Conservation (phyloP, 2,888 invertebrate species). For the Drosophila emarginata region DNA sequence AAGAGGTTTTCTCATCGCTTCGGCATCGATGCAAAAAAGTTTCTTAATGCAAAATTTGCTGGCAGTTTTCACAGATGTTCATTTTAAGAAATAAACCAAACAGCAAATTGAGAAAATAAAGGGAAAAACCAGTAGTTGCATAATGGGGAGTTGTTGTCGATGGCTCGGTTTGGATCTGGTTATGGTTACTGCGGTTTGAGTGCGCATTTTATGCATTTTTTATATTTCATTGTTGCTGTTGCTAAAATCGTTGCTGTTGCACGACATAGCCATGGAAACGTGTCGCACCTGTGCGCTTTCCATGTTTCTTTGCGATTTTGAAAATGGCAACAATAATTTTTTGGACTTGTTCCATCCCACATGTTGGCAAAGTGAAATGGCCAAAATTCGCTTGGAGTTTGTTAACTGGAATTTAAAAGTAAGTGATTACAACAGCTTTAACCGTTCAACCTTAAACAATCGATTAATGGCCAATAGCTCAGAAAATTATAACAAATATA, state of each 20-base stretch:
- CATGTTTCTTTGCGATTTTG: slow-evolving; percentile 73
- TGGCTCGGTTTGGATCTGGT: slow-evolving; percentile 3
- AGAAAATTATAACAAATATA: too few species aligned
- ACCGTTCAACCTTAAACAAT: too few species aligned
- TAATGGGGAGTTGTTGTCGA: background rate
- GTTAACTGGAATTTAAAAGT: slow-evolving; percentile 78
- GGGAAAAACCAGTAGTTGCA: slow-evolving; percentile 9
- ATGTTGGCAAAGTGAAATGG: slow-evolving; percentile 72
- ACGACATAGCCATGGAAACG: slow-evolving; percentile 73
- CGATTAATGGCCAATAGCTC: too few species aligned
- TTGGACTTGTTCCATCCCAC: slow-evolving; percentile 77
- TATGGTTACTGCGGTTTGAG: slow-evolving; percentile 33
- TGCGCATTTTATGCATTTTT: slow-evolving; percentile 30
- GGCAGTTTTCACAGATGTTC: slow-evolving; percentile 6
- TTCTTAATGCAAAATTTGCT: background rate
- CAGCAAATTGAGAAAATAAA: slow-evolving; percentile 24
- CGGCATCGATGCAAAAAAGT: slow-evolving; percentile 44
- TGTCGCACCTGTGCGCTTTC: slow-evolving; percentile 79
- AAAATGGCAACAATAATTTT: slow-evolving; percentile 72
- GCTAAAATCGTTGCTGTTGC: slow-evolving; percentile 20
- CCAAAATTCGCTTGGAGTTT: slow-evolving; percentile 74
- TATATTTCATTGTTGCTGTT: slow-evolving; percentile 18
- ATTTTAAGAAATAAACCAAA: background rate
- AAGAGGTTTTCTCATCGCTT: slow-evolving; percentile 1
- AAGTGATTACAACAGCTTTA: too few species aligned